Conservation (phyloP, 2,888 invertebrate species). For the Erebia ligea region DNA sequence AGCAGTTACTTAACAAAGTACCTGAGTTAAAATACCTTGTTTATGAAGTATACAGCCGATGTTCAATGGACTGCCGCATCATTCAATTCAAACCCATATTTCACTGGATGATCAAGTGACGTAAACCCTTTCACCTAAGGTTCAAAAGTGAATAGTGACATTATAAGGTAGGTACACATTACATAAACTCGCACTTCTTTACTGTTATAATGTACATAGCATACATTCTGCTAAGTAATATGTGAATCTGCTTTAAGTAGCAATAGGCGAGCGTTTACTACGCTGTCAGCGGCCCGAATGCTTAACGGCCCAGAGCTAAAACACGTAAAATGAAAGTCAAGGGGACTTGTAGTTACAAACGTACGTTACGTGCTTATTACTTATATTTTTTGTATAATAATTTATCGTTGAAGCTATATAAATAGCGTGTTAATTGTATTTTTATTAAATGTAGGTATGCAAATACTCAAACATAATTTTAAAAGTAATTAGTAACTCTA, state of each 20-base stretch:
- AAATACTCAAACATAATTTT: not conserved
- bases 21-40: not conserved
- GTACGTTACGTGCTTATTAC: no score
- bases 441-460: not conserved
- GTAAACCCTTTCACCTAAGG: slow-evolving; percentile 36
- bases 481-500: not conserved
- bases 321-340: slow-evolving; percentile 6
- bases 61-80: not conserved
- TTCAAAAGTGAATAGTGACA: slow-evolving; percentile 30
- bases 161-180: slow-evolving; percentile 29
- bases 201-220: slow-evolving; percentile 35
- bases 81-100: slow-evolving; percentile 16
- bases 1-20: slow-evolving; percentile 2
- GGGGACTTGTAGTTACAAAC: no score
- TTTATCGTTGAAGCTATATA: not conserved
- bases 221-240: slow-evolving; percentile 42
- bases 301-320: slow-evolving; percentile 11
- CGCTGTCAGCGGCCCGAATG: slow-evolving; percentile 7
- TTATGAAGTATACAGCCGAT: not conserved
- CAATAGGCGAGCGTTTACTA: slow-evolving; percentile 37
- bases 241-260: slow-evolving; percentile 34
- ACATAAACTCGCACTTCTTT: slow-evolving; percentile 38
- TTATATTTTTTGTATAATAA: not conserved
- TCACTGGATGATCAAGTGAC: slow-evolving; percentile 20
- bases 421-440: not conserved